Conservation (phyloP, 2,113 vertebrate genomes). For the Ptilonorhynchus violaceus region DNA sequence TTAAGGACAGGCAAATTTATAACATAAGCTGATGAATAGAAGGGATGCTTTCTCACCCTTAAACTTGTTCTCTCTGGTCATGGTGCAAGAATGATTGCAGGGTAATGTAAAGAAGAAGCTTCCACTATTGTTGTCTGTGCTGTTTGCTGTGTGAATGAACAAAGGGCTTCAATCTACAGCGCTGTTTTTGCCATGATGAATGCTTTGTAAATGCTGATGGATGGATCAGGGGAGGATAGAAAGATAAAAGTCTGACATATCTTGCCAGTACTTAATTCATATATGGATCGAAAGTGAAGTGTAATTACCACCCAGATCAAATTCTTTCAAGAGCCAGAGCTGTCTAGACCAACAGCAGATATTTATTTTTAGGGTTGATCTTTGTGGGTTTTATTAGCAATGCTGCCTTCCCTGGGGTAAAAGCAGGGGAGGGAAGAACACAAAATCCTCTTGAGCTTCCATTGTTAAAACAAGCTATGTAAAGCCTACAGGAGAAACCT, state of each 20-base stretch:
- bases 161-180: neutral
- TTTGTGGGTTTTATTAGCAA: conserved; percentile 47
- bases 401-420: neutral
- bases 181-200: neutral
- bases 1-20: neutral
- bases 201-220: conserved; percentile 5
- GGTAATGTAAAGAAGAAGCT: neutral
- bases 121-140: neutral
- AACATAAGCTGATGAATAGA: neutral
- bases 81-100: neutral
- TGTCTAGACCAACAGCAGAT: conserved; percentile 44
- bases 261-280: neutral
- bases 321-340: conserved; percentile 41
- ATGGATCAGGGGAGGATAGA: neutral
- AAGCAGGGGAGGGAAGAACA: conserved; percentile 1
- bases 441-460: conserved; percentile 2
- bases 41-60: neutral
- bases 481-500: neutral
- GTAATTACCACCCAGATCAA: conserved; percentile 32
- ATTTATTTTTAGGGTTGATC: conserved; percentile 55
- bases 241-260: neutral
- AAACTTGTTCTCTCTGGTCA: neutral
- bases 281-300: neutral
- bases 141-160: neutral
- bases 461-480: neutral